A percentile compares a stretch with the other conserved stretches of the same genome.
phyloP scores from a whole-genome alignment of 2,888 invertebrate genomes.

The Hirtodrosophila histrioides region DNA sequence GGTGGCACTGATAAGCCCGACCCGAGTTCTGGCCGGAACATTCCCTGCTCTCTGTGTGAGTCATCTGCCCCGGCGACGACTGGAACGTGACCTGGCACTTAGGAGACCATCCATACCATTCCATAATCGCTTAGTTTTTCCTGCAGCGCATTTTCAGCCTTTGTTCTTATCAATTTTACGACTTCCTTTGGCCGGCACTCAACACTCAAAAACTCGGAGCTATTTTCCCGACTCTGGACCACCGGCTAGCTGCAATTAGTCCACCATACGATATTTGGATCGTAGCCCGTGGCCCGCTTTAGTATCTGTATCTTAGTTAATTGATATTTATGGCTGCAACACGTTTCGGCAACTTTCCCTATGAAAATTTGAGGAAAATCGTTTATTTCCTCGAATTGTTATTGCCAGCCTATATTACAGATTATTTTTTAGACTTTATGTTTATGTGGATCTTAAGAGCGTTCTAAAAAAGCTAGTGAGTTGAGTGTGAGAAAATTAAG shows the following conservation, averaged over 20 bases:
- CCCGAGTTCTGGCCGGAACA: constrained; percentile 8
- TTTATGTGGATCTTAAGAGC: background rate
- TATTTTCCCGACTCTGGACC: constrained; percentile 41
- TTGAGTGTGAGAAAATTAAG: constrained; percentile 3
- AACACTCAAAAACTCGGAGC: constrained; percentile 7
- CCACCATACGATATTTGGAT: constrained; percentile 40
- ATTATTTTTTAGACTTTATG: constrained; percentile 1
- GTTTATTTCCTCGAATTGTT: constrained; percentile 15
- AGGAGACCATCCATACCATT: constrained; percentile 21
- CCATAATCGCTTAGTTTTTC: constrained; percentile 50
- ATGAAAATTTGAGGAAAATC: constrained; percentile 1
- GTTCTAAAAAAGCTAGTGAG: background rate
- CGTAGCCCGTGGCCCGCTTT: constrained; percentile 39
- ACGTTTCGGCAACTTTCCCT: constrained; percentile 56
- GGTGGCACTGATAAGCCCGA: constrained; percentile 50
- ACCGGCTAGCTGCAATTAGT: constrained; percentile 70
- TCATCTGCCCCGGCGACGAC: constrained; percentile 45
- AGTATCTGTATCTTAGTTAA: constrained; percentile 62
- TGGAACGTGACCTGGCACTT: constrained; percentile 76
- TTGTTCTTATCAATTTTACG: constrained; percentile 71
- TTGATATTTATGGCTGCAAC: constrained; percentile 72
- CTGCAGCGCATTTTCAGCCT: constrained; percentile 40
- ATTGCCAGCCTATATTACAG: constrained; percentile 15
- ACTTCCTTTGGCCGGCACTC: constrained; percentile 64
- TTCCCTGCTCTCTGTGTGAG: constrained; percentile 41